Base-by-base conservation (phyloP, 2,888 invertebrate genomes). In the Phengaris arion region DNA sequence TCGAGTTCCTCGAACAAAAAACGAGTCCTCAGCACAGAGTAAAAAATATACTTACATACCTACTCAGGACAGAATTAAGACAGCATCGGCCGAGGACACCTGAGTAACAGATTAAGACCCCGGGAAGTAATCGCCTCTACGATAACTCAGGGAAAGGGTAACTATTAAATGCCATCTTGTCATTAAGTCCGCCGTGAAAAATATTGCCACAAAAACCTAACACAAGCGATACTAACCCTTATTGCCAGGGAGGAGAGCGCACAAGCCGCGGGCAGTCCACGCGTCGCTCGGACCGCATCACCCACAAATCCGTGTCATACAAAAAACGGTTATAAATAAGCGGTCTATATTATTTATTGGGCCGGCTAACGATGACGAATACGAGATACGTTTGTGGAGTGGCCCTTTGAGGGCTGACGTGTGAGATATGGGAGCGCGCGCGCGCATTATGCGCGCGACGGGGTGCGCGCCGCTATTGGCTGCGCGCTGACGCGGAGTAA, bases 341-440 rank as follows among this genome's bases (percentile, higher is more conserved):
- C 64, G 35, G 64, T 64, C 64, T 64, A 64, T 64, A 64, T 64
- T 87, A 93, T 92, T 92, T 92, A 92, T 91, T 85, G 85, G 87
- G 82, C 78, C 81, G 82, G 80, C 83, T 89, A 92, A 92, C 92
- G 92, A 93, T 93, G 93, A 93, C 92, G 93, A 91, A 93, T 93
- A 90, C 85, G 86, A 90, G 91, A 91, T 91, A 88, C 87, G 89
- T 89, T 89, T 87, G 89, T 90, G 88, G 89, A 89, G 88, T 88
- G 87, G 85, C 86, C 87, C 88, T 91, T 89, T 86, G 85, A 85
- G 86, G 82, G 82, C 84, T 89, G 92, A 91, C 92, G 89, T 83
- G 88, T 91, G 92, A 93, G 91, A 92, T 92, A 93, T 93, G 85
- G 87, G 83, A 81, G 88, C 85, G 89, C 87, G 82, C 81, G 87